These are phyloP conservation scores for Phaethornis superciliosus DNA, from an alignment of 2,113 vertebrate species.

Conservation along the genomic window DNA sequence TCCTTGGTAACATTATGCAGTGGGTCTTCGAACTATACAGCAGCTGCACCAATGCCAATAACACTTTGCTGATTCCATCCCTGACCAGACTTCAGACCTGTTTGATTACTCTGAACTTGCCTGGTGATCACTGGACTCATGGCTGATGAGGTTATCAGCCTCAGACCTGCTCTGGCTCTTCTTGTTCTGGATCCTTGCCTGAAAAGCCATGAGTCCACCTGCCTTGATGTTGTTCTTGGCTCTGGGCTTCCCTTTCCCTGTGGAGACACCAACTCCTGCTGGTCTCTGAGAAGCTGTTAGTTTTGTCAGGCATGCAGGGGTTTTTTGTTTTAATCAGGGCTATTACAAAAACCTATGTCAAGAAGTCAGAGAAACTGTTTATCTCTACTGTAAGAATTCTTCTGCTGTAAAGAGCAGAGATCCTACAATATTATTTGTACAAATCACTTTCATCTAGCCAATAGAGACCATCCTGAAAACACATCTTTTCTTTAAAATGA, in stretches of 20 bases:
- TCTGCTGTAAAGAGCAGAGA: background rate
- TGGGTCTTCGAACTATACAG: background rate
- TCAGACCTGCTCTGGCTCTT: background rate
- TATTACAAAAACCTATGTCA: background rate
- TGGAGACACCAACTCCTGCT: accelerated
- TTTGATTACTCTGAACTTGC: background rate
- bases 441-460: background rate
- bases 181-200: background rate
- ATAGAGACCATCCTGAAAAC: background rate
- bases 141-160: background rate
- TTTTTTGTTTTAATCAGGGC: background rate
- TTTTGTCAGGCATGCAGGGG: background rate
- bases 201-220: too few species aligned
- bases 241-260: background rate
- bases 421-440: background rate
- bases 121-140: too few species aligned
- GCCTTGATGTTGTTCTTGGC: background rate
- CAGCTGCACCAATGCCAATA: background rate
- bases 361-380: background rate
- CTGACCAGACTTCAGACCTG: background rate
- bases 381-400: background rate
- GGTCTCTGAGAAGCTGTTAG: background rate
- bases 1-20: background rate
- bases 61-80: background rate
- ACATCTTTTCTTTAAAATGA: background rate